phyloP scores from a whole-genome alignment of 2,888 invertebrate genomes.

The Euclidia mi region DNA sequence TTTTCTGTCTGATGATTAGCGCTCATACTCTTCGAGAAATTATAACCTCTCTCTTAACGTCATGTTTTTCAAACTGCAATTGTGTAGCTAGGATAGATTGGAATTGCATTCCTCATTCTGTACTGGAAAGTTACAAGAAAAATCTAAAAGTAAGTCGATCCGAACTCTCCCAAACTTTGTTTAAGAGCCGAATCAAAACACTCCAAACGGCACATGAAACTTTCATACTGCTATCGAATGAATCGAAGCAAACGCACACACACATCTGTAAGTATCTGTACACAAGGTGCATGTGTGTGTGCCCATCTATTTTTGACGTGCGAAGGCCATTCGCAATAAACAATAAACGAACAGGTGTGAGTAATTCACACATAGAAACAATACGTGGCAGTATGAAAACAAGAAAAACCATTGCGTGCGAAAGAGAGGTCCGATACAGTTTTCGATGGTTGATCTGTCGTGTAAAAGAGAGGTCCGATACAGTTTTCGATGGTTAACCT shows the following conservation, averaged over 20 bases:
- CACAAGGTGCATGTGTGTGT: not conserved
- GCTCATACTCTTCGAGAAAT: too few species aligned
- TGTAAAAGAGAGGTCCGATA: not conserved
- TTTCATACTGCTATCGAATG: slow-evolving; percentile 33
- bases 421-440: not conserved
- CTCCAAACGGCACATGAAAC: slow-evolving; percentile 17
- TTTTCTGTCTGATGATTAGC: too few species aligned
- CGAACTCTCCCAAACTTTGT: not conserved
- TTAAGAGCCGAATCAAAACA: slow-evolving; percentile 1
- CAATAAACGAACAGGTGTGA: slow-evolving; percentile 69
- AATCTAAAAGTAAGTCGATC: too few species aligned
- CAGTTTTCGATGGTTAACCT: too few species aligned
- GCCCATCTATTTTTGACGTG: slow-evolving; percentile 63
- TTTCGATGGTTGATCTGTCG: too few species aligned
- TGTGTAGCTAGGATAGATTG: too few species aligned
- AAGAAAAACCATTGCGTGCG: not conserved
- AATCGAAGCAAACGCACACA: slow-evolving; percentile 17
- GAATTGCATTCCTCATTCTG: too few species aligned
- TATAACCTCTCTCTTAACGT: too few species aligned
- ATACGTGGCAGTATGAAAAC: not conserved
- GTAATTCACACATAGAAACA: slow-evolving; percentile 20
- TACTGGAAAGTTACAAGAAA: too few species aligned
- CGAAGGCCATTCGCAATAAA: slow-evolving; percentile 69
- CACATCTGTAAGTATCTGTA: slow-evolving; percentile 17
- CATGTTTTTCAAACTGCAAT: too few species aligned